A percentile compares a stretch with the other conserved stretches of the same genome.
These are phyloP conservation scores for Eptesicus fuscus DNA, from an alignment of 2,113 vertebrate genomes.

Conservation along the genomic window DNA sequence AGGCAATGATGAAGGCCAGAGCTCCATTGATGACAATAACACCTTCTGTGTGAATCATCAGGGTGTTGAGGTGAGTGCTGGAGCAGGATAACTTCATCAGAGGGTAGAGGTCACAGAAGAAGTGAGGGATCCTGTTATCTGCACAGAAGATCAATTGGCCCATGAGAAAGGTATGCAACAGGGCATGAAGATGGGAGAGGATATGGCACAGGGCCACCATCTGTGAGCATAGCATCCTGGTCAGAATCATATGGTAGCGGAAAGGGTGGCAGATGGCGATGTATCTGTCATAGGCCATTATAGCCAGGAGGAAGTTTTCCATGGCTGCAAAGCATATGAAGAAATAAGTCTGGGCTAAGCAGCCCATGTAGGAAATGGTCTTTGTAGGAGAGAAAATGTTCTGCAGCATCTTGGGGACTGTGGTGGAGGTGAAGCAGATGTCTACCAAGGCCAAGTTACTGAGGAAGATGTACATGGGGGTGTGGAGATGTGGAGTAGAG, in stretches of 20 bases:
- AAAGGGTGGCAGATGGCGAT: constrained; percentile 63
- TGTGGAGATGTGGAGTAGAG: constrained; percentile 47
- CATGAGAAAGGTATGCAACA: constrained; percentile 58
- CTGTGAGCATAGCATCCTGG: constrained; percentile 24
- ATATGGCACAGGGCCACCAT: constrained; percentile 45
- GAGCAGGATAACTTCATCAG: constrained; percentile 68
- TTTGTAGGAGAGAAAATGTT: constrained; percentile 64
- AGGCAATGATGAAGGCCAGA: constrained; percentile 55
- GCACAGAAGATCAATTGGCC: constrained; percentile 52
- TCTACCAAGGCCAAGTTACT: constrained; percentile 64
- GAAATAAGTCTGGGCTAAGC: constrained; percentile 67
- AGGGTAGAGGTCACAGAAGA: constrained; percentile 71
- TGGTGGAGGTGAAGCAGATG: constrained; percentile 68
- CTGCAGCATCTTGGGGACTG: constrained; percentile 62
- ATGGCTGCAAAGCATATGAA: constrained; percentile 68
- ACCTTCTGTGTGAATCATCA: constrained; percentile 71
- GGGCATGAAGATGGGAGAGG: constrained; percentile 62
- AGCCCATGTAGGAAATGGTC: constrained; percentile 60
- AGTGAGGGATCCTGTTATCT: constrained; percentile 67
- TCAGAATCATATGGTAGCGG: constrained; percentile 39
- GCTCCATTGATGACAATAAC: constrained; percentile 56
- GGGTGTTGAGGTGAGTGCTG: constrained; percentile 55
- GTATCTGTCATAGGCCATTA: constrained; percentile 71
- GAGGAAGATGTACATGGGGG: constrained; percentile 69
- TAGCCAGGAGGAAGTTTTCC: constrained; percentile 69